phyloP scores from a whole-genome alignment of 2,888 invertebrate genomes.

The Phengaris arion region DNA sequence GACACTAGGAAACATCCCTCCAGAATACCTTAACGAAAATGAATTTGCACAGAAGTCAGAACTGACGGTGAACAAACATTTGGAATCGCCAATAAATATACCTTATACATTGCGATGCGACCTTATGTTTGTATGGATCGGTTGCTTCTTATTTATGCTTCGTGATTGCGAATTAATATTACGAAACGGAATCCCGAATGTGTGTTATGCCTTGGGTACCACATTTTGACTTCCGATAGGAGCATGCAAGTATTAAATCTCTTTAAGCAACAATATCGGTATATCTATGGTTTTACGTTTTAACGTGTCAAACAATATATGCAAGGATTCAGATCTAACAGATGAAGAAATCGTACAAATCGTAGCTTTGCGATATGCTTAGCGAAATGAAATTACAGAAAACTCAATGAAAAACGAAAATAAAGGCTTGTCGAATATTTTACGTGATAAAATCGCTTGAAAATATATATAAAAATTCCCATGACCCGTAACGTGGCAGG shows the following conservation, averaged over 20 bases:
- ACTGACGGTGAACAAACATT: constrained; percentile 1
- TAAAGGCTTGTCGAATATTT: no score
- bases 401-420: no score
- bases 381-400: no score
- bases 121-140: constrained; percentile 19
- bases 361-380: no score
- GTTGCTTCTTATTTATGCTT: constrained; percentile 8
- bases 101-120: background rate
- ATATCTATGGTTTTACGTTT: background rate
- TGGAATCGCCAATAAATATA: background rate
- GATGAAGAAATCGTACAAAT: no score
- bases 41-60: constrained; percentile 3
- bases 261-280: background rate
- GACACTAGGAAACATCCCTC: no score
- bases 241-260: background rate
- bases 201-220: background rate
- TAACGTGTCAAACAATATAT: no score
- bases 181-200: constrained; percentile 14
- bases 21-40: background rate
- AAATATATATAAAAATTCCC: background rate
- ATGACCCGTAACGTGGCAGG: background rate
- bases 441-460: background rate
- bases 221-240: background rate
- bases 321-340: no score
- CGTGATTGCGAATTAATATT: constrained; percentile 19